phyloP scores from a whole-genome alignment of 1,140 invertebrate species.

The Zaprionus nigranus region DNA sequence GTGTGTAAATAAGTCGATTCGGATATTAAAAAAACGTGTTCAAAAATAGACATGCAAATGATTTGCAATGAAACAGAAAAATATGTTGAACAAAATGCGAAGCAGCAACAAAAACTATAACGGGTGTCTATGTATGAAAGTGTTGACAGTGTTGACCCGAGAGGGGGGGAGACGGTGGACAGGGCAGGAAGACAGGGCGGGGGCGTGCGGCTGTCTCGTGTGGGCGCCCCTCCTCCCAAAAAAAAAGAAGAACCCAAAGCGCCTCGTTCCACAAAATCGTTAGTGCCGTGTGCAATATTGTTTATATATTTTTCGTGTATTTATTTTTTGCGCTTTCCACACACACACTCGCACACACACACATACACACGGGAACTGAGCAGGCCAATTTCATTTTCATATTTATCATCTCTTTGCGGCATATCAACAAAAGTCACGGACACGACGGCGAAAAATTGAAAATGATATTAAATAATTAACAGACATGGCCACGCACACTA shows the following conservation, averaged over 20 bases:
- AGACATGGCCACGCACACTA: slow-evolving; percentile 49
- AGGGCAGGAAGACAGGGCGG: slow-evolving; percentile 2
- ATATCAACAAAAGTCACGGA: slow-evolving; percentile 81
- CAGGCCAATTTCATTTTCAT: slow-evolving; percentile 72
- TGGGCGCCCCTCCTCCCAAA: slow-evolving; percentile 46
- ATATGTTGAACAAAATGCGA: not conserved
- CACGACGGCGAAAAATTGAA: slow-evolving; percentile 74
- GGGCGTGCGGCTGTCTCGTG: slow-evolving; percentile 52
- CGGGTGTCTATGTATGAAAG: slow-evolving; percentile 42
- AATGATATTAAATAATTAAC: slow-evolving; percentile 83
- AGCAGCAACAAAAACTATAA: slow-evolving; percentile 34
- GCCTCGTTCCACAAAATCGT: slow-evolving; percentile 5
- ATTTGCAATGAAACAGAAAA: slow-evolving; percentile 76
- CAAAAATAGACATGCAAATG: slow-evolving; percentile 82
- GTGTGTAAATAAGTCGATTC: slow-evolving; percentile 7
- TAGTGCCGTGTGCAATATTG: slow-evolving; percentile 84
- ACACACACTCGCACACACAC: slow-evolving; percentile 29
- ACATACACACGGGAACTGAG: slow-evolving; percentile 4
- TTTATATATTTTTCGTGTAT: slow-evolving; percentile 79
- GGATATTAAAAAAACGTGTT: slow-evolving; percentile 71
- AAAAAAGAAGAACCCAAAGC: slow-evolving; percentile 19
- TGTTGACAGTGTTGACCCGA: slow-evolving; percentile 63
- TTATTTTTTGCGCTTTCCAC: slow-evolving; percentile 56
- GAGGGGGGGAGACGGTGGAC: not conserved
- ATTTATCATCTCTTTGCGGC: slow-evolving; percentile 70